A percentile compares a stretch with the other conserved stretches of the same genome.
phyloP scores from a whole-genome alignment of 2,888 invertebrate species.

The Melanargia galathea region DNA sequence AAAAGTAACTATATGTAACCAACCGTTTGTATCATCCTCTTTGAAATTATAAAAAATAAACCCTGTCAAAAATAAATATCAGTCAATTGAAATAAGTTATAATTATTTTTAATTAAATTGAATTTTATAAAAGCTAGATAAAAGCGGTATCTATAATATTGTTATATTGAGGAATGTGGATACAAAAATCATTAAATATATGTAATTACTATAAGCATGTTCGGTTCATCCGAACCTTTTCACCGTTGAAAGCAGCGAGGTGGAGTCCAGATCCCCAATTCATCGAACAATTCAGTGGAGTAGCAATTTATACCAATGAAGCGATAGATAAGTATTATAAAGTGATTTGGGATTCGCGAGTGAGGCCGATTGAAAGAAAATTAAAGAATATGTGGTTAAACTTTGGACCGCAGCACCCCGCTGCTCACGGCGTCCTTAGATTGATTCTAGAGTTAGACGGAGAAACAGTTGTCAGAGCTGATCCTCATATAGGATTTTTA shows the following conservation, averaged over 20 bases:
- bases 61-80: neutral
- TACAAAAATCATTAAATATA: conserved; percentile 13
- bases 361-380: conserved; percentile 79
- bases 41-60: too few relatives aligned
- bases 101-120: too few relatives aligned
- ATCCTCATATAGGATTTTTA: conserved; percentile 93
- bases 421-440: conserved; percentile 94
- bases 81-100: neutral
- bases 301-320: conserved; percentile 82
- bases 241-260: conserved; percentile 50
- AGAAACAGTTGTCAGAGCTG: conserved; percentile 89
- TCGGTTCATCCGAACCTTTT: conserved; percentile 48
- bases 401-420: conserved; percentile 95
- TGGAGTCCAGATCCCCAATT: conserved; percentile 87
- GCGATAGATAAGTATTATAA: conserved; percentile 61
- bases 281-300: conserved; percentile 77
- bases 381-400: conserved; percentile 87
- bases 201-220: conserved; percentile 33
- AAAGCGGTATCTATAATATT: neutral
- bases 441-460: conserved; percentile 91
- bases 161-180: conserved; percentile 18
- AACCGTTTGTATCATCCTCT: too few relatives aligned
- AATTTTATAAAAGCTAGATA: too few relatives aligned
- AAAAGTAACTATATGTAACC: too few relatives aligned
- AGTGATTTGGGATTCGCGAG: conserved; percentile 59